Evolutionary conservation across 2,113 vertebrate species (phyloP), one percentile per base, ranked within the genome.

Genomic region (Passer montanus): DNA sequence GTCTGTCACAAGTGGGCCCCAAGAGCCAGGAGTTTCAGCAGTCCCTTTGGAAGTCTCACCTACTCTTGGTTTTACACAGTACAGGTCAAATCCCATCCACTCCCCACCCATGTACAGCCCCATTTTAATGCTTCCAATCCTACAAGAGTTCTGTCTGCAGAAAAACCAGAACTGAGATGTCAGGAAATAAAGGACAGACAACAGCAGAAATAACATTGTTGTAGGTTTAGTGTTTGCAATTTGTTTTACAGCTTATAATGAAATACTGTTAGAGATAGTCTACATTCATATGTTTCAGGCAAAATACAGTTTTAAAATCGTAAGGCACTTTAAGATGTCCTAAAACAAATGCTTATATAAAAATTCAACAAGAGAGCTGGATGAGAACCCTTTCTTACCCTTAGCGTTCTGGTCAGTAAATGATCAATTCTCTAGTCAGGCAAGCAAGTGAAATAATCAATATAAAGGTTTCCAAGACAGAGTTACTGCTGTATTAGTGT

Each of bases 261-360:
- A 96, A 98, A 97, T 84, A 97, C 74, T 82, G 80, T 92, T 95
- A 95, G 50, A 90, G 50, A 80, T 56, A 94, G 47, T 89, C 49
- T 93, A 93, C 86, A 97, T 89, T 72, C 70, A 63, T 77, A 89
- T 35, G 87, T 96, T 97, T 94, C 59, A 86, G 96, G 86, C 68
- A 97, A 97, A 97, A 94, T 83, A 87, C 35, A 90, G 26, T 94
- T 93, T 96, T 92, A 89, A 96, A 97, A 97, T 90, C 5, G n/a
- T 80, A 97, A 97, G 95, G 97, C 97, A 98, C 94, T 95, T 96
- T 27, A 84, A 75, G 74, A 90, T 89, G 95, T 96, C 55, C 66
- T 94, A 96, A 95, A 96, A 87, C 91, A 97, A 96, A 89, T 30
- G 79, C 59, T 93, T 63, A 37, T 10, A 73, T 43, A 89, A 81